phyloP scores from a whole-genome alignment of 2,888 invertebrate species.

The Globia sparganii region DNA sequence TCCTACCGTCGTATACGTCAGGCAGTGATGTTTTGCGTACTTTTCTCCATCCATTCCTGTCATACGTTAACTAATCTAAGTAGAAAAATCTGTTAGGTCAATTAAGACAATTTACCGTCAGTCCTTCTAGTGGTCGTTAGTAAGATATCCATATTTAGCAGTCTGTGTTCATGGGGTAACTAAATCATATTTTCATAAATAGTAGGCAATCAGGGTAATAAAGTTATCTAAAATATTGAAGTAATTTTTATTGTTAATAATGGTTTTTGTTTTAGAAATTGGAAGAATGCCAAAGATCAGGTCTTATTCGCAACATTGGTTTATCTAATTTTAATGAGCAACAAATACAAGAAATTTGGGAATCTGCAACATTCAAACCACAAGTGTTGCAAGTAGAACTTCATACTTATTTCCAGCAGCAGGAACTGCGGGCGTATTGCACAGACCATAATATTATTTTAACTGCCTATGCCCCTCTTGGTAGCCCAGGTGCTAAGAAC shows the following conservation, averaged over 20 bases:
- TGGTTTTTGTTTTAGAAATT: constrained; percentile 88
- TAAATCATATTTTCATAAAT: not conserved
- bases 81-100: too few species aligned
- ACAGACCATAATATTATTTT: constrained; percentile 91
- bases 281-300: constrained; percentile 92
- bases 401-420: constrained; percentile 94
- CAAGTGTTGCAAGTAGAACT: constrained; percentile 94
- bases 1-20: not conserved
- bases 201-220: not conserved
- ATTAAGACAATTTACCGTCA: not conserved
- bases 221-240: not conserved
- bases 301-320: constrained; percentile 93
- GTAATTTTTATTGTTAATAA: not conserved
- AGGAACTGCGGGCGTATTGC: constrained; percentile 91
- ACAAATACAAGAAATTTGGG: constrained; percentile 92
- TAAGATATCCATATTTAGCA: not conserved
- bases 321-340: constrained; percentile 94
- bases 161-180: not conserved
- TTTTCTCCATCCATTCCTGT: not conserved
- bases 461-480: constrained; percentile 93
- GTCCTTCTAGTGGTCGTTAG: not conserved
- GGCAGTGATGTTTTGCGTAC: not conserved
- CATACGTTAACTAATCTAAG: too few species aligned
- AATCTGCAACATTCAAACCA: constrained; percentile 92
- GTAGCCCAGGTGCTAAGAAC: constrained; percentile 92